A percentile compares a stretch with the other conserved stretches of the same genome.
Conservation (phyloP, 2,113 vertebrate genomes). For the Ictalurus furcatus region DNA sequence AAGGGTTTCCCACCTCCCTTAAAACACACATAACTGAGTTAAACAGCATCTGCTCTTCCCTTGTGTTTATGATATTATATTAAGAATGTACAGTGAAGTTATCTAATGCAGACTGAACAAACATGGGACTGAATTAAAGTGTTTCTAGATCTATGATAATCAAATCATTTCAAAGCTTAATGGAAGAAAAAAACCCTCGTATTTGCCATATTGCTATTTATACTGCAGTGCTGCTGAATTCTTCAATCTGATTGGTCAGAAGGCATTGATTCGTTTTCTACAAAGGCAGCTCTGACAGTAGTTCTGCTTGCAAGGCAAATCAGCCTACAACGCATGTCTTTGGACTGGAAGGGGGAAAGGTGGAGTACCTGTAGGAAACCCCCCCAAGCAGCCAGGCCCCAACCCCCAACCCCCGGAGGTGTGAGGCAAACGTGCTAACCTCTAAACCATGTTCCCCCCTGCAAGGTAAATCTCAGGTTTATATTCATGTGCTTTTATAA, state of each 20-base stretch:
- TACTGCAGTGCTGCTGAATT: background rate
- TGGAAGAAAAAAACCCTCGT: background rate
- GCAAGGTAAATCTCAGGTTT: background rate
- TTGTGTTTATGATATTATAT: background rate
- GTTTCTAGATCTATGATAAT: conserved; percentile 11
- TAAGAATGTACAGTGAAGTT: background rate
- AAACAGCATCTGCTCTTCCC: background rate
- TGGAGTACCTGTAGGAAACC: too few relatives aligned
- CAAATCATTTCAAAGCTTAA: background rate
- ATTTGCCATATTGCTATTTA: background rate
- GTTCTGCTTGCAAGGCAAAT: background rate
- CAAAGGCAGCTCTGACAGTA: background rate
- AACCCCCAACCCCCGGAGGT: too few relatives aligned
- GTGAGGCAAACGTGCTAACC: too few relatives aligned
- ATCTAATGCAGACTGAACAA: background rate
- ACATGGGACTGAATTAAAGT: background rate
- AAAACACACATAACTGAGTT: conserved; percentile 8
- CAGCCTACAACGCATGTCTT: too few relatives aligned
- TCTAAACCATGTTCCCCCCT: background rate
- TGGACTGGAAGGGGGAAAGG: too few relatives aligned
- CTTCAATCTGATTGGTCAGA: background rate
- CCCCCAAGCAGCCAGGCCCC: too few relatives aligned
- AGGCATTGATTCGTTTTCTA: background rate
- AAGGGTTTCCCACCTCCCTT: background rate
- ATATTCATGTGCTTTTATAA: background rate